Conservation (phyloP, 2,113 vertebrate species). For the Sorex fumeus region DNA sequence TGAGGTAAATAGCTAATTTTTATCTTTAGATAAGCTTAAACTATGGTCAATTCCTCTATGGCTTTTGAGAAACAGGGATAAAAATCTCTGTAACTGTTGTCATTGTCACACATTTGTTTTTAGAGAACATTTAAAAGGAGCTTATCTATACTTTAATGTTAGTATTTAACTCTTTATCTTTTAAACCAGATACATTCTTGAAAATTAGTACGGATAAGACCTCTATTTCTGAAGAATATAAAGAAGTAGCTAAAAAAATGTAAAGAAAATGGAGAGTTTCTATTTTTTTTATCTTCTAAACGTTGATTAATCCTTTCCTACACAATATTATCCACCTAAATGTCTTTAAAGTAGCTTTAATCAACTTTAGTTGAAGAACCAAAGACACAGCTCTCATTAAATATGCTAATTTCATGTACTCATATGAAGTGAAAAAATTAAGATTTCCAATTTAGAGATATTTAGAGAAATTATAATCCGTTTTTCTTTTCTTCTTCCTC, state of each 20-base stretch:
- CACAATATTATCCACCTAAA: not conserved
- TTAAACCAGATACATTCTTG: not conserved
- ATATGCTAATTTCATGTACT: not conserved
- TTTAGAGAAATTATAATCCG: too few species aligned
- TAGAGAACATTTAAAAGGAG: not conserved
- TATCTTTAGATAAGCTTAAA: constrained; percentile 42
- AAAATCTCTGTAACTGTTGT: constrained; percentile 24
- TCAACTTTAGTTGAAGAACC: not conserved
- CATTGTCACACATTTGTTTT: not conserved
- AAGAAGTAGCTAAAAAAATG: not conserved
- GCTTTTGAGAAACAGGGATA: not conserved
- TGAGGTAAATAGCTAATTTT: constrained; percentile 55
- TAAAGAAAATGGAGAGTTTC: constrained; percentile 5
- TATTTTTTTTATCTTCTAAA: not conserved
- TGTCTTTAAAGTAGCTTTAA: constrained; percentile 15
- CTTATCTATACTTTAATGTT: not conserved
- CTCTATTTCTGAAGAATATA: not conserved
- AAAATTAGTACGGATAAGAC: not conserved
- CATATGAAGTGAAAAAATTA: not conserved
- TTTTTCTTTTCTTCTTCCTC: too few species aligned
- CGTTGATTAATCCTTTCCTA: not conserved
- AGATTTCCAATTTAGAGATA: not conserved
- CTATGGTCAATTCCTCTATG: not conserved
- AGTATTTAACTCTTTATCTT: not conserved
- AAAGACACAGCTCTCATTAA: not conserved